Evolutionary conservation across 2,113 vertebrate genomes (phyloP), one percentile per base, ranked within the genome.

Genomic region (Symphodus melops): DNA sequence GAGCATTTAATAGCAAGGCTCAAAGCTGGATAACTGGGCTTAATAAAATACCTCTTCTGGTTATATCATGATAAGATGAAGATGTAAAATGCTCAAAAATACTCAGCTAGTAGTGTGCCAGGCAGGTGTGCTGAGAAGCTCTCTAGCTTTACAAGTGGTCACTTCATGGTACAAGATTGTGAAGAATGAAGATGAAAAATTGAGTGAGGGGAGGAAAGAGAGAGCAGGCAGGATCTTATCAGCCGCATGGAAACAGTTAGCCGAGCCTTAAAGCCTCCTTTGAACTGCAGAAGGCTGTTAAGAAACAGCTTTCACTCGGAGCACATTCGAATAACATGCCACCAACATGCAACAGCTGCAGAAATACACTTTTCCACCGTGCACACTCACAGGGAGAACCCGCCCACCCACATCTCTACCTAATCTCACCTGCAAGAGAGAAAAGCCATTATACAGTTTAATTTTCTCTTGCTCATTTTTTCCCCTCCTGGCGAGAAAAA

Each of bases 221-320:
- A 56, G 72, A 1, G 16, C 60, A 60, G 68, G 75, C n/a, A 68
- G 86, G 86, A 92, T 91, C 14, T 21, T 88, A 89, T 94, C 89
- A 81, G 87, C 17, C 28, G 72, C 80, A 89, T 92, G 90, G 88
- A 88, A 93, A 86, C 82, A 67, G 88, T 91, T 88, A 92, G 63
- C 55, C 56, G 42, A 61, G 73, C 76, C 75, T 74, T 39, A 79
- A 77, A 86, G 72, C 37, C 25, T 69, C 57, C 82, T 91, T 88
- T 88, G 85, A 88, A 91, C 81, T 85, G 42, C 52, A 59, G 81
- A 72, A 56, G 62, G 68, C 59, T 74, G 58, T 81, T 81, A 86
- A 87, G 68, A 75, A 87, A 66, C 61, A 66, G 72, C 73, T 82
- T 87, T 87, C 53, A 61, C 87, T 81, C 25, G 17, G 44, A 74